Percentiles rank a stretch among this genome's conserved stretches.
These are phyloP conservation scores for Vandiemenella viatica DNA, from an alignment of 2,888 invertebrate species.

Conservation along the genomic window DNA sequence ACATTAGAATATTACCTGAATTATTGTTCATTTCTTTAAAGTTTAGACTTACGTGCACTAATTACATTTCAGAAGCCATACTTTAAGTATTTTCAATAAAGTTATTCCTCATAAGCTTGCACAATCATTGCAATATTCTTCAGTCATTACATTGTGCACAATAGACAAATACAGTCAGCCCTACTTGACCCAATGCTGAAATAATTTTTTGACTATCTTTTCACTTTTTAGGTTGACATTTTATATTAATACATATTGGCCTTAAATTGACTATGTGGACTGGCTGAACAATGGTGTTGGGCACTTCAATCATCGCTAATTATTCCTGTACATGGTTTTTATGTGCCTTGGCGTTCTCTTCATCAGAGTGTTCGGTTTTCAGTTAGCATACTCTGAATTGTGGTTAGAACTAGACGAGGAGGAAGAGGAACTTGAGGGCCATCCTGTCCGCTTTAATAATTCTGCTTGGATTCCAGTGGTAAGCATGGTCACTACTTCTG, in stretches of 20 bases:
- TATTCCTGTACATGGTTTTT: slow-evolving; percentile 84
- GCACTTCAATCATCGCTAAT: slow-evolving; percentile 82
- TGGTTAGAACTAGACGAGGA: slow-evolving; percentile 35
- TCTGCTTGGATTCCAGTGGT: slow-evolving; percentile 56
- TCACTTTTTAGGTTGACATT: no score
- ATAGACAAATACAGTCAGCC: no score
- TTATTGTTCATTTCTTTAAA: no score
- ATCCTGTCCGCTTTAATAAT: slow-evolving; percentile 63
- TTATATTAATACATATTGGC: background rate
- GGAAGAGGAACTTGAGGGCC: slow-evolving; percentile 50
- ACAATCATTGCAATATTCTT: no score
- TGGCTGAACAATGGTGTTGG: slow-evolving; percentile 98
- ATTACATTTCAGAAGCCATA: no score
- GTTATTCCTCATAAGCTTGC: no score
- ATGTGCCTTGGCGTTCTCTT: slow-evolving; percentile 75
- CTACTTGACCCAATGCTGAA: no score
- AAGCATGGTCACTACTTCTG: no score
- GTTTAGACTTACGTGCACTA: no score
- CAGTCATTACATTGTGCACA: no score
- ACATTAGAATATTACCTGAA: background rate
- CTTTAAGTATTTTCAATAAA: no score
- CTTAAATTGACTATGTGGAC: slow-evolving; percentile 35
- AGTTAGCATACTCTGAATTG: slow-evolving; percentile 62
- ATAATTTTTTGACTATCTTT: no score
- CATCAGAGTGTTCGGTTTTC: slow-evolving; percentile 62